Conservation (phyloP, 2,797 vertebrate genomes). For the Leptodactylus fallax region DNA sequence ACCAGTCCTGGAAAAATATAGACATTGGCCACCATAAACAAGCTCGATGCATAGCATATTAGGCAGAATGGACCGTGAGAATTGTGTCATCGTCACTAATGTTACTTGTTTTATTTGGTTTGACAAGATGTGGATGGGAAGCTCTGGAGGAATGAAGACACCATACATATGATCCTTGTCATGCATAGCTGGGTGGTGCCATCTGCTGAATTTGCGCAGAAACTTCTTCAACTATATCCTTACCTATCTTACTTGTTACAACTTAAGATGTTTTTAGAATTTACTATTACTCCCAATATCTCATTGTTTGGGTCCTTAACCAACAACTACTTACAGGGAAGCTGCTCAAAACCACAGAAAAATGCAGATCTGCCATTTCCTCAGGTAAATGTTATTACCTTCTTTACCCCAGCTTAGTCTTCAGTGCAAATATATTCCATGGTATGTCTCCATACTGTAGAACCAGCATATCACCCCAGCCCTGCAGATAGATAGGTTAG, state of each 20-base stretch:
- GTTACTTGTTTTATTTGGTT: not conserved
- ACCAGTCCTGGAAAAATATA: no score
- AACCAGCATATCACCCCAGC: no score
- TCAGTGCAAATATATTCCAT: not conserved
- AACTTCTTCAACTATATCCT: constrained; percentile 90
- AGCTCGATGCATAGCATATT: not conserved
- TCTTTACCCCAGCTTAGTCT: not conserved
- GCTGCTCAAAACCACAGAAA: constrained; percentile 76
- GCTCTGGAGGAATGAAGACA: constrained; percentile 77
- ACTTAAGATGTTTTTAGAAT: not conserved
- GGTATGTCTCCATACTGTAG: no score
- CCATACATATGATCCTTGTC: constrained; percentile 88
- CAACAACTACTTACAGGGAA: constrained; percentile 81
- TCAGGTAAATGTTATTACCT: constrained; percentile 78
- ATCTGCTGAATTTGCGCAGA: constrained; percentile 83
- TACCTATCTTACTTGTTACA: not conserved
- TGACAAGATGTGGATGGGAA: constrained; percentile 83
- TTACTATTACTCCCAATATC: not conserved
- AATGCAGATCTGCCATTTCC: constrained; percentile 84
- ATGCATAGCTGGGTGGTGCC: constrained; percentile 93
- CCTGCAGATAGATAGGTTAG: no score
- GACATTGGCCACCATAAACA: no score
- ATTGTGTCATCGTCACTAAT: not conserved
- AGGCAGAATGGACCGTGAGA: not conserved
- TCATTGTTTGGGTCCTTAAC: constrained; percentile 71